Evolutionary conservation across 2,113 vertebrate species (phyloP).

Genomic region (Hyperopisus bebe): DNA sequence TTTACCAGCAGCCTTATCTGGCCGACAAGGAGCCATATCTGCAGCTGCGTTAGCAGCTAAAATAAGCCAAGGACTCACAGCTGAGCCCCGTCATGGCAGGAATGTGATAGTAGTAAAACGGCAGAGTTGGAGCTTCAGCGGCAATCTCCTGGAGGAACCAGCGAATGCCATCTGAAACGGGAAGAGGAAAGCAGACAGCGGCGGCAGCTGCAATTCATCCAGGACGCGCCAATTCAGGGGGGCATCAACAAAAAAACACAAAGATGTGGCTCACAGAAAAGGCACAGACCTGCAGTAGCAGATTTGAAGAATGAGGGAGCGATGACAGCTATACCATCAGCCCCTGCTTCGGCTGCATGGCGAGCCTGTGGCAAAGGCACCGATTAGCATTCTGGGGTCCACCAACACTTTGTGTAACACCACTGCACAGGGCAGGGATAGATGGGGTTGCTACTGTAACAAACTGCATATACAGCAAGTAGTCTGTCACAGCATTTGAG

Average conservation of each 20-base stretch:
- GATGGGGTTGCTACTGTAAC: neutral
- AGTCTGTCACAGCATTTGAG: neutral
- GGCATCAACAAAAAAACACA: neutral
- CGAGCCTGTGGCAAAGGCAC: constrained; percentile 59
- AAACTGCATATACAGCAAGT: neutral
- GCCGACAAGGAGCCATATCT: neutral
- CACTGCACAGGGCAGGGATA: neutral
- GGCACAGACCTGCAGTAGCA: constrained; percentile 60
- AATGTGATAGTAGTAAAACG: constrained; percentile 93
- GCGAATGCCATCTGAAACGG: constrained; percentile 65
- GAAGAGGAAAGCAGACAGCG: neutral
- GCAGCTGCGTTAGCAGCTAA: neutral
- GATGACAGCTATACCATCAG: constrained; percentile 78
- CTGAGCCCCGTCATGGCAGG: constrained; percentile 75
- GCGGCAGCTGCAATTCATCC: neutral
- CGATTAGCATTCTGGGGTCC: neutral
- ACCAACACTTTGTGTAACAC: neutral
- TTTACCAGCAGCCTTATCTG: neutral
- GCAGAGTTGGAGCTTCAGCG: constrained; percentile 65
- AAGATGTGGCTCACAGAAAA: neutral
- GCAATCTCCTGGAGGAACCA: constrained; percentile 73
- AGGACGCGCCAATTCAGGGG: neutral
- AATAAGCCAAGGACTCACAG: constrained; percentile 60
- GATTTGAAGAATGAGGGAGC: constrained; percentile 85
- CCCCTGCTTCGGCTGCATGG: constrained; percentile 73